phyloP scores from a whole-genome alignment of 92 coral and sea anemone species.

The Chrysogorgia sp. region DNA sequence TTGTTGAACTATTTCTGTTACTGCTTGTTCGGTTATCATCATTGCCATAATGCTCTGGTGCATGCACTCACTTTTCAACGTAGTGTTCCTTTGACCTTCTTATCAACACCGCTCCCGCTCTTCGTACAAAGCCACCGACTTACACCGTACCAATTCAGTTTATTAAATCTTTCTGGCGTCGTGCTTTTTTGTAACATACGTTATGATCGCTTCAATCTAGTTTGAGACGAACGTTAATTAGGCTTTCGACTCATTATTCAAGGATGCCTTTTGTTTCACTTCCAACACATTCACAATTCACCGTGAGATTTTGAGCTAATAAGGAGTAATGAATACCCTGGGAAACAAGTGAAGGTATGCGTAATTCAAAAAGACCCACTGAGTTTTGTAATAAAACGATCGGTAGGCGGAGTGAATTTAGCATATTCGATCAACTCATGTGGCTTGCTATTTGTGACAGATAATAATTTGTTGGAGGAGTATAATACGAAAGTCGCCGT shows the following conservation, averaged over 20 bases:
- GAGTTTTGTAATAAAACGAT: conserved; percentile 19
- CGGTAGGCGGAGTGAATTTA: conserved; percentile 28
- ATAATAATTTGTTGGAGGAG: background rate
- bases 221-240: conserved; percentile 1
- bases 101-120: too few species aligned
- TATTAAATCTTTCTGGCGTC: background rate
- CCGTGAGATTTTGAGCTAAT: conserved; percentile 41
- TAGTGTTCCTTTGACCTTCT: too few species aligned
- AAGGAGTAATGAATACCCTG: conserved; percentile 39
- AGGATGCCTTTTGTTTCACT: conserved; percentile 34
- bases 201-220: background rate
- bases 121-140: background rate
- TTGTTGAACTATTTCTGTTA: background rate
- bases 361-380: conserved; percentile 9
- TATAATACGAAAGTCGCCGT: background rate
- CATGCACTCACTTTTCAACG: too few species aligned
- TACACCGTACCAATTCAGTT: too few species aligned
- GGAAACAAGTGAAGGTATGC: conserved; percentile 29
- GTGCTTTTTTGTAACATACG: conserved; percentile 23
- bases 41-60: conserved; percentile 20
- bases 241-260: conserved; percentile 23
- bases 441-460: conserved; percentile 18
- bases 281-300: conserved; percentile 33
- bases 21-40: background rate
- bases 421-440: conserved; percentile 27